Evolutionary conservation across 2,113 vertebrate species (phyloP).

Genomic region (Mus spicilegus): DNA sequence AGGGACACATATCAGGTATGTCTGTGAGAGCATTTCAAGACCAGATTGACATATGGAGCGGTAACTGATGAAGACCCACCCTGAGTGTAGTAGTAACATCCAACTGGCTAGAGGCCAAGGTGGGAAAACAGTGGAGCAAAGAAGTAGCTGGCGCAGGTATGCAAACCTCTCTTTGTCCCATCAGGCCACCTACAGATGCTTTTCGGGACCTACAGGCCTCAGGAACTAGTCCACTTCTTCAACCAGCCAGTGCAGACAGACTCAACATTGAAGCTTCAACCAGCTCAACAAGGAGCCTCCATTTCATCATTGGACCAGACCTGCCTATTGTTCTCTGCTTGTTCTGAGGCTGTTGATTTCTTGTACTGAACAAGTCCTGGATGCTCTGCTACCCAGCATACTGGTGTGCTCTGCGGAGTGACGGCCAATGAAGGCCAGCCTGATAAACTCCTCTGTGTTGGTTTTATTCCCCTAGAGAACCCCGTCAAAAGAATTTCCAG

Average conservation of each 20-base stretch:
- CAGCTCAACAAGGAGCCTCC: too few species aligned
- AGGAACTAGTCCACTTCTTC: neutral
- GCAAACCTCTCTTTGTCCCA: neutral
- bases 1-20: neutral
- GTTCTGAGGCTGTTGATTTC: neutral
- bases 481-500: neutral
- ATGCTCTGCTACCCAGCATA: neutral
- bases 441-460: neutral
- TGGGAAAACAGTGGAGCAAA: neutral
- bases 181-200: neutral
- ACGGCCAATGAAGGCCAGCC: neutral
- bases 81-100: neutral
- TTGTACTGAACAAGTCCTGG: neutral
- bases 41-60: neutral
- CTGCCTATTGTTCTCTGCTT: neutral
- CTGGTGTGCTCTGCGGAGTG: too few species aligned
- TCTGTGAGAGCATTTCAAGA: neutral
- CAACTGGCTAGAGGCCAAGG: neutral
- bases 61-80: neutral
- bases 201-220: neutral
- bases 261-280: neutral
- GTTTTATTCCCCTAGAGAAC: neutral
- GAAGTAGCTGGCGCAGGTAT: neutral
- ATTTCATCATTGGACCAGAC: neutral
- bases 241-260: neutral